These are phyloP conservation scores for Pipistrellus pygmaeus DNA, from an alignment of 2,797 vertebrate genomes.

Conservation along the genomic window DNA sequence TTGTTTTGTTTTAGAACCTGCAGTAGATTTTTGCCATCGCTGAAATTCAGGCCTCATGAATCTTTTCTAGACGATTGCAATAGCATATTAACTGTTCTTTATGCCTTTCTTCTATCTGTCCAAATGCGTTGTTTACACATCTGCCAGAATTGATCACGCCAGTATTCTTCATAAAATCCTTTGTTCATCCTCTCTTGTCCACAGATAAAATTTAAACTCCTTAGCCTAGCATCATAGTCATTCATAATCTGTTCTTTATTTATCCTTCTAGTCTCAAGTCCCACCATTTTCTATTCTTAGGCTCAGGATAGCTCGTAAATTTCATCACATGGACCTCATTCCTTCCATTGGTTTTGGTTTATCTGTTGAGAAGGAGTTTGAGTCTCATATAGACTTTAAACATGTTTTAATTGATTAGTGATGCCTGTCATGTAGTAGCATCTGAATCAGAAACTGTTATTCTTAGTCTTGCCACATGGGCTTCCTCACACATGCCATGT, in stretches of 20 bases:
- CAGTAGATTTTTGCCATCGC: conserved; percentile 27
- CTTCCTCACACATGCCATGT: neutral
- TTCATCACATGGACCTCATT: neutral
- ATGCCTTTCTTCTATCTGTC: conserved; percentile 16
- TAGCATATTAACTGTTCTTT: neutral
- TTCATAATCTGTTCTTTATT: conserved; percentile 54
- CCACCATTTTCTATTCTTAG: neutral
- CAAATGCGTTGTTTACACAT: neutral
- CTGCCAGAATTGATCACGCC: neutral
- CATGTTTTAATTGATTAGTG: conserved; percentile 10
- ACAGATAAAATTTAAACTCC: conserved; percentile 35
- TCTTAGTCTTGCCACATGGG: neutral
- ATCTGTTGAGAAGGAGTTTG: conserved; percentile 57
- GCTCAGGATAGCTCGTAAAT: neutral
- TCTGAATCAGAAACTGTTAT: neutral
- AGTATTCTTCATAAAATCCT: conserved; percentile 53
- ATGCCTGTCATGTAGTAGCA: neutral
- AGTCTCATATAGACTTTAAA: conserved; percentile 19
- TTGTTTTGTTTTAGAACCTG: conserved; percentile 34
- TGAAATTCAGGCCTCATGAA: neutral
- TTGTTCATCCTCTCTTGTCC: conserved; percentile 39
- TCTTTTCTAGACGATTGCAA: neutral
- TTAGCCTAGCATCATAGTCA: neutral
- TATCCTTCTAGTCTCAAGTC: neutral
- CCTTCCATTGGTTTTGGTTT: conserved; percentile 12